Evolutionary conservation across 2,888 invertebrate genomes (phyloP).

Genomic region (Leptinotarsa juncta): DNA sequence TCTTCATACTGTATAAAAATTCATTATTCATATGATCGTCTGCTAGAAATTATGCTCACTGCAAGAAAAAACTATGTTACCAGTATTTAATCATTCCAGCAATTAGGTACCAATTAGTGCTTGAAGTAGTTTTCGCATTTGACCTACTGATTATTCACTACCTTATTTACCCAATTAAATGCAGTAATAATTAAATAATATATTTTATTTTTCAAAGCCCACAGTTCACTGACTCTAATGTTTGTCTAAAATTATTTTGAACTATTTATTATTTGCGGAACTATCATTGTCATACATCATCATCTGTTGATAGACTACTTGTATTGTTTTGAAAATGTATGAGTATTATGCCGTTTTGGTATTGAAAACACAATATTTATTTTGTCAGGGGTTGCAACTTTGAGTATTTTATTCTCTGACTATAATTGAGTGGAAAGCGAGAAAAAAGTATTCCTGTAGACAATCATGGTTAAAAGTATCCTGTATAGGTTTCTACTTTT

Average conservation of each 20-base stretch:
- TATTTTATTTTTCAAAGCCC: too few species aligned
- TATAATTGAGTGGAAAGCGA: too few species aligned
- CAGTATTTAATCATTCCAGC: conserved; percentile 6
- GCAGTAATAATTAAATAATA: too few species aligned
- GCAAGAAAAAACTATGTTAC: background rate
- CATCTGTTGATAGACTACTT: too few species aligned
- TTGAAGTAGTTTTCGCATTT: conserved; percentile 10
- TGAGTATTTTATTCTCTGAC: too few species aligned
- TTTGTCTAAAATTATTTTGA: background rate
- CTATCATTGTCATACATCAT: too few species aligned
- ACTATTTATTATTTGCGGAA: too few species aligned
- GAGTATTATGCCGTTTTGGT: background rate
- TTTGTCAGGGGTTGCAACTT: too few species aligned
- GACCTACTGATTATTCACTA: conserved; percentile 12
- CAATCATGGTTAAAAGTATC: too few species aligned
- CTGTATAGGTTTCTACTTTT: too few species aligned
- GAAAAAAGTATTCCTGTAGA: too few species aligned
- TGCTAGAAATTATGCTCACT: background rate
- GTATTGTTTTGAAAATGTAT: background rate
- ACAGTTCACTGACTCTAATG: background rate
- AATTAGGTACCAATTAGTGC: conserved; percentile 12
- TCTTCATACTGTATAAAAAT: background rate
- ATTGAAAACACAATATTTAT: too few species aligned
- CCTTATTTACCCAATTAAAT: conserved; percentile 9
- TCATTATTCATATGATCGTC: background rate